Conservation (phyloP, 35 echinoderm and acorn worm genomes). For the Acanthaster planci region DNA sequence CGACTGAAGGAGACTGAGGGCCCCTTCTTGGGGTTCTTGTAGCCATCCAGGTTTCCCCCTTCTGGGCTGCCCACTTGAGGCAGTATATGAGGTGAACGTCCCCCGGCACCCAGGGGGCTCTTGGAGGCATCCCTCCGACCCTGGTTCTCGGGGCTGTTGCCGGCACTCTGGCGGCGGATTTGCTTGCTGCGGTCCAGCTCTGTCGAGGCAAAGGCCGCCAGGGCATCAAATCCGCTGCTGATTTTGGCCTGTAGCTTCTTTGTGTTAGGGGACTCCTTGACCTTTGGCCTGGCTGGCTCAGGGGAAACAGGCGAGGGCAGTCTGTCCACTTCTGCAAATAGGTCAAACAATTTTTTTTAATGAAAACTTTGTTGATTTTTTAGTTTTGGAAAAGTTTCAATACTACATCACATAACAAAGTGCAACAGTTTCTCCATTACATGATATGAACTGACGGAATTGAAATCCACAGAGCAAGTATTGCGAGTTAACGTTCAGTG, state of each 20-base stretch:
- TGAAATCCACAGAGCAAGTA: no score
- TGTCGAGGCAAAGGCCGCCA: constrained; percentile 86
- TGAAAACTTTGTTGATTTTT: background rate
- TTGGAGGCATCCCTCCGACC: constrained; percentile 31
- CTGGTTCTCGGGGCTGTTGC: constrained; percentile 51
- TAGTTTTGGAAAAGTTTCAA: background rate
- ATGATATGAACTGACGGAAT: no score
- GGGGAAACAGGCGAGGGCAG: constrained; percentile 26
- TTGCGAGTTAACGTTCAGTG: background rate
- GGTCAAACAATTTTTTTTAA: background rate
- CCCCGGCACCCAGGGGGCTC: background rate
- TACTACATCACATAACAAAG: background rate
- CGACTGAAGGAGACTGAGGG: background rate
- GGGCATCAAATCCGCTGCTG: constrained; percentile 90
- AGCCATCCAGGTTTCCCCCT: background rate
- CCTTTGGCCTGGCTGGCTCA: constrained; percentile 27
- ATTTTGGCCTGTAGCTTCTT: constrained; percentile 90
- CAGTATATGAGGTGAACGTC: constrained; percentile 3
- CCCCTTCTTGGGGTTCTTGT: constrained; percentile 7
- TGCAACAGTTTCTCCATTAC: background rate
- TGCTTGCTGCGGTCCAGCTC: constrained; percentile 77
- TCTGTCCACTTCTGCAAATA: constrained; percentile 6
- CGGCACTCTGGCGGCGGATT: constrained; percentile 64
- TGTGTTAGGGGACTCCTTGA: constrained; percentile 83
- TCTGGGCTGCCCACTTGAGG: constrained; percentile 11